Conservation (phyloP, 2,888 invertebrate genomes). For the Agrilus cyanescens region DNA sequence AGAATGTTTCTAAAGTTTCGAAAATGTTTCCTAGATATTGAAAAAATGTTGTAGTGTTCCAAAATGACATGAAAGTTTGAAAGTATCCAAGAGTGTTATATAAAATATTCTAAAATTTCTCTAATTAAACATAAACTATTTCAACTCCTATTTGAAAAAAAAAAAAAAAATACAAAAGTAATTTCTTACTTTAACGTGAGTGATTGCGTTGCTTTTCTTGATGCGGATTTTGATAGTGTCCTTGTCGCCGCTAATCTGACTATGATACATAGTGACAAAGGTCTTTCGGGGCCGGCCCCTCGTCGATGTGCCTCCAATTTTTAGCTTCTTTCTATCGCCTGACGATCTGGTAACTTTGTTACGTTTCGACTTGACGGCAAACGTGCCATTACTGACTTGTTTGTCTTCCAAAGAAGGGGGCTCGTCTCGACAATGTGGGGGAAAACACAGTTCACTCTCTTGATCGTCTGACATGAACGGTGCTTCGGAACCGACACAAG, state of each 20-base stretch:
- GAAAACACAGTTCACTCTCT: no score
- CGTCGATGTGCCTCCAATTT: conserved; percentile 23
- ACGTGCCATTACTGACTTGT: conserved; percentile 22
- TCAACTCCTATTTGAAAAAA: neutral
- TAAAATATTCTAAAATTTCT: neutral
- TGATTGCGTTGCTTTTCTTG: conserved; percentile 43
- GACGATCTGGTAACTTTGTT: conserved; percentile 9
- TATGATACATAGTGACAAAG: conserved; percentile 44
- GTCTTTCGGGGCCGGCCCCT: conserved; percentile 38
- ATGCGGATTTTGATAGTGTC: conserved; percentile 60
- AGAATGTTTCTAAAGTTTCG: no score
- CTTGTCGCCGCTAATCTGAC: conserved; percentile 51
- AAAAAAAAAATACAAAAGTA: neutral
- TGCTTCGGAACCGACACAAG: no score
- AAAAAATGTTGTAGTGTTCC: no score
- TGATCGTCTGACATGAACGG: no score
- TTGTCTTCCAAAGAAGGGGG: no score
- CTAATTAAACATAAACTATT: conserved; percentile 2
- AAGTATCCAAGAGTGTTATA: neutral
- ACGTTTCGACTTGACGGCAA: conserved; percentile 16
- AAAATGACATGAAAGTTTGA: no score
- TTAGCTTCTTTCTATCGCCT: conserved; percentile 20
- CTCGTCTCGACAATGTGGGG: no score
- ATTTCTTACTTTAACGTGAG: conserved; percentile 25
- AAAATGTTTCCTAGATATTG: no score